Evolutionary conservation across 2,797 vertebrate genomes (phyloP).

Genomic region (Prionace glauca): DNA sequence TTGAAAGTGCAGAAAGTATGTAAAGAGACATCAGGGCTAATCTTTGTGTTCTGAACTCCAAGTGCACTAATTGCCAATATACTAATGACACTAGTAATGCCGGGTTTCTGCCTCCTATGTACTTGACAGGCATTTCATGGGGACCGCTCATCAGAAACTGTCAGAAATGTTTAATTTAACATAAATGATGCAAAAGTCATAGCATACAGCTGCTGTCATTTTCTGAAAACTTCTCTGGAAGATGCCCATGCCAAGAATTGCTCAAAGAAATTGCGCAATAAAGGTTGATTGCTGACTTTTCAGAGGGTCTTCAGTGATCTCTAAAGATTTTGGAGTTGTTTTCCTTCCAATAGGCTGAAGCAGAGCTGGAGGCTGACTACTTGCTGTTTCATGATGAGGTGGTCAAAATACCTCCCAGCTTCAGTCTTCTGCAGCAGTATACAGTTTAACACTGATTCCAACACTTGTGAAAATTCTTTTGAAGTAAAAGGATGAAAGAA

Average conservation of each 20-base stretch:
- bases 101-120: not conserved
- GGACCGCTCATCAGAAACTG: not conserved
- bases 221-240: not conserved
- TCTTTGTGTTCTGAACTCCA: not conserved
- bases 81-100: not conserved
- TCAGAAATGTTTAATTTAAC: not conserved
- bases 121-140: not conserved
- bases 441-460: not conserved
- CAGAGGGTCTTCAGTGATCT: too few species aligned
- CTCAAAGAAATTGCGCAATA: not conserved
- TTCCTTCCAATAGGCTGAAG: not conserved
- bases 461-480: not conserved
- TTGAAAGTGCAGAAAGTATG: not conserved
- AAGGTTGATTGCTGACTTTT: not conserved
- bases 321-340: not conserved
- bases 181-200: not conserved
- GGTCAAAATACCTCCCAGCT: not conserved
- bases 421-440: not conserved
- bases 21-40: not conserved
- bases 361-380: not conserved
- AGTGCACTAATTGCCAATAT: not conserved
- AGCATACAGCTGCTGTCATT: not conserved
- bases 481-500: not conserved
- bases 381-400: not conserved
- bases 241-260: not conserved